Evolutionary conservation across 1,140 invertebrate genomes (phyloP), one percentile per base, ranked within the genome.

Genomic region (Brachionus paranguensis): DNA sequence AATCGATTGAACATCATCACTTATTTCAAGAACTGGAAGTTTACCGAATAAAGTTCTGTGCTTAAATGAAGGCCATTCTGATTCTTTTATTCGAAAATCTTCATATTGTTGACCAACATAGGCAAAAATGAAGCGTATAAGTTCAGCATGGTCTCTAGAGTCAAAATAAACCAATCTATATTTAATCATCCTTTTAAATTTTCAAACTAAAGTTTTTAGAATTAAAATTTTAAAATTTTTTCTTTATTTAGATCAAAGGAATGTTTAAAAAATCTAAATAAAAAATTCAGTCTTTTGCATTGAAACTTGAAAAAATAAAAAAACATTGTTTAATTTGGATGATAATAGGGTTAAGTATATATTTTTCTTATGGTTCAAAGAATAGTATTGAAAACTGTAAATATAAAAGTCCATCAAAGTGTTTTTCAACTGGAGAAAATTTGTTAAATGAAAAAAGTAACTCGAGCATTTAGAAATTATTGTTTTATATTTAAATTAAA

Each of bases 311-410:
- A 33, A 33, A 2, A 33, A 33, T 33, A 33, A n/a, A n/a, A n/a
- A n/a, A n/a, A n/a, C n/a, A n/a, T n/a, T n/a, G n/a, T n/a, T 60
- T 85, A 29, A n/a, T 88, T 0, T 89, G 88, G 88, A 86, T 88
- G 74, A 45, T 84, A 24, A 11, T 87, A 55, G 88, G 88, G 7
- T 0, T 37, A 29, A 6, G 20, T 27, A 27, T 79, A n/a, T 64
- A 84, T 47, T 85, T 79, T 72, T 72, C 37, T 37, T 84, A 84
- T 78, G 70, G 83, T 60, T 3, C 50, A n/a, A 65, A 27, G 4
- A n/a, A 33, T 8, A 84, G 45, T 33, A 50, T 29, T 20, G 50
- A 70, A 72, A 79, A 72, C 29, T 24, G 47, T 76, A 53, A 76
- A 76, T 12, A 10, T 27, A 76, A 12, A 14, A 41, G 43, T 20